These are phyloP conservation scores for Poecilia gillii DNA, from an alignment of 2,797 vertebrate species.

Conservation along the genomic window DNA sequence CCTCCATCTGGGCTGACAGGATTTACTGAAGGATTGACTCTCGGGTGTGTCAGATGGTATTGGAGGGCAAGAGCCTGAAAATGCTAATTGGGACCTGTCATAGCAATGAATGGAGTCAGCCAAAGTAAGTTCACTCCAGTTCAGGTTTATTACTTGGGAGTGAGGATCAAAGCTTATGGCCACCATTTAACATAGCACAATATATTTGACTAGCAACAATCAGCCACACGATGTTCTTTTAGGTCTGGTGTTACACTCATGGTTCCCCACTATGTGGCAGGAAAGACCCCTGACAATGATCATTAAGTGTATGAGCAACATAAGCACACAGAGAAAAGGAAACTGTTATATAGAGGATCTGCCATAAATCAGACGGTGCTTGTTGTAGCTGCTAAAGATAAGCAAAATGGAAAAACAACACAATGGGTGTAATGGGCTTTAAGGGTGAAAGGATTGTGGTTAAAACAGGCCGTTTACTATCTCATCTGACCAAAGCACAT, in stretches of 20 bases:
- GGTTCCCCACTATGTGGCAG: not conserved
- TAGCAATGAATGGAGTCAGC: not conserved
- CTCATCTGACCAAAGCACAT: not conserved
- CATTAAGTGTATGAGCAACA: not conserved
- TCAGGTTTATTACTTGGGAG: not conserved
- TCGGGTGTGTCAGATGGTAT: not conserved
- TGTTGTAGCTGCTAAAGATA: not conserved
- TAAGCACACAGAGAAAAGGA: not conserved
- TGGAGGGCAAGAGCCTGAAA: not conserved
- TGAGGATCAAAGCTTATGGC: not conserved
- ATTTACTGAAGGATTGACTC: not conserved
- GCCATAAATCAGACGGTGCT: not conserved
- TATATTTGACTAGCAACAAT: not conserved
- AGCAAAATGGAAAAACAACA: not conserved
- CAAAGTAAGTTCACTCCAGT: not conserved
- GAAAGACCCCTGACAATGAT: slow-evolving; percentile 1
- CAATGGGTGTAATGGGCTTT: not conserved
- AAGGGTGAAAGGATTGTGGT: not conserved
- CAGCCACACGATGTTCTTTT: not conserved
- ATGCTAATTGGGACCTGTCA: not conserved
- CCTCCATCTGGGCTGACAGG: not conserved
- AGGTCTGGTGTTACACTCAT: not conserved
- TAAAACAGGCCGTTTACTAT: not conserved
- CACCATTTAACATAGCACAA: not conserved
- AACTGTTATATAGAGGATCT: not conserved